phyloP scores from a whole-genome alignment of 2,797 vertebrate genomes.

The Sciaenops ocellatus region DNA sequence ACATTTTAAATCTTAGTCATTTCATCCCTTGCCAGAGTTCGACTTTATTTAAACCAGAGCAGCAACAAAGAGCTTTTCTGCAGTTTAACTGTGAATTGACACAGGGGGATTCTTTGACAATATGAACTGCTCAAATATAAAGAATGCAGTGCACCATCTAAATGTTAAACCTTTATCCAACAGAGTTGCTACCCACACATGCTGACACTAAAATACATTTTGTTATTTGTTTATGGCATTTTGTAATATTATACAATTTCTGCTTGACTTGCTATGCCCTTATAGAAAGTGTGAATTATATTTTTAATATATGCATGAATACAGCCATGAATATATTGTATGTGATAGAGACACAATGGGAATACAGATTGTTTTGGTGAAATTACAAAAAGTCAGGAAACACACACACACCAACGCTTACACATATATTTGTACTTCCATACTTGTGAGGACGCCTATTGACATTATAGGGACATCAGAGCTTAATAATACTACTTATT shows the following conservation, averaged over 20 bases:
- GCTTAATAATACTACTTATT: too few species aligned
- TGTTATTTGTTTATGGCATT: slow-evolving; percentile 9
- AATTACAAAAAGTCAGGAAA: background rate
- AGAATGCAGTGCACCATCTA: slow-evolving; percentile 16
- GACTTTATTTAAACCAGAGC: slow-evolving; percentile 33
- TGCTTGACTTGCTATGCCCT: background rate
- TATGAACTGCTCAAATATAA: slow-evolving; percentile 6
- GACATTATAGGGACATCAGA: background rate
- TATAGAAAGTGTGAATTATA: background rate
- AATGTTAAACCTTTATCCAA: slow-evolving; percentile 13
- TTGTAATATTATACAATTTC: slow-evolving; percentile 2
- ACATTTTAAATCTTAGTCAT: slow-evolving; percentile 20
- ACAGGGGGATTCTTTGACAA: slow-evolving; percentile 1
- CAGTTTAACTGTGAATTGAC: slow-evolving; percentile 8
- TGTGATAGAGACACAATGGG: background rate
- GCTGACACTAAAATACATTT: background rate
- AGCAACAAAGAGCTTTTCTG: slow-evolving; percentile 23
- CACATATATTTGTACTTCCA: slow-evolving; percentile 10
- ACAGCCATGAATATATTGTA: background rate
- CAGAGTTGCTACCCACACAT: slow-evolving; percentile 13
- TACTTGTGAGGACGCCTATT: background rate
- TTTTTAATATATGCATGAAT: slow-evolving; percentile 1
- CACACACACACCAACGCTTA: background rate
- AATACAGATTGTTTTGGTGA: background rate
- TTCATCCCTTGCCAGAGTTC: slow-evolving; percentile 19